Evolutionary conservation across 2,797 vertebrate genomes (phyloP), one percentile per base, ranked within the genome.

Genomic region (Alca torda): DNA sequence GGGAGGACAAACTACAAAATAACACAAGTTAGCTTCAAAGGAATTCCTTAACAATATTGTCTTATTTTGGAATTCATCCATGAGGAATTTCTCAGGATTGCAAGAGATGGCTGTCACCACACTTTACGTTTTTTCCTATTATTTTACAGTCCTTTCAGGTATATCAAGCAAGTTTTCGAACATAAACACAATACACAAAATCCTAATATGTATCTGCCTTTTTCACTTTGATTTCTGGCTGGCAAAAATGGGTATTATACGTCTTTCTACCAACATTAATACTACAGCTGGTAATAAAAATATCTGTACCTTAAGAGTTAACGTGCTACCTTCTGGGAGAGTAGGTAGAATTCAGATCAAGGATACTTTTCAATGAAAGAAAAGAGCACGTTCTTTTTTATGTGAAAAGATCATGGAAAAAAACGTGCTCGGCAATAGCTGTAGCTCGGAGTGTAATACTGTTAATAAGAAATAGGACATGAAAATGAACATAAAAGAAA

Each of bases 1-100:
- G 41, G 69, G 69, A 95, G 69, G 60, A 77, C 50, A 86, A 88
- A 85, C 87, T 68, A 68, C 65, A 77, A 85, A 93, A 75, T 46
- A 91, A 78, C 70, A 77, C 30, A 69, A 81, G 7, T 53, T 35
- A 72, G 59, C 94, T 91, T 95, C 92, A 94, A 95, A 95, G 79
- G 65, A 90, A 90, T 90, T 87, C 83, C 61, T 91, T 43, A 86
- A 74, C 26, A 70, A 48, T 84, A 69, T 81, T 53, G 37, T 88
- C 48, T 50, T 57, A 16, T 35, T 95, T 72, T 91, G 90, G 85
- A 91, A 88, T 50, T 90, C 41, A 73, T 95, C 65, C 93, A 88
- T n/a, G 50, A 80, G 33, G 57, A 87, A 84, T 54, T 3, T 39
- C 48, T 84, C 37, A 50, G 14, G 19, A 88, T 83, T 85, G 68